phyloP scores from a whole-genome alignment of 2,888 invertebrate genomes.

The Blastobasis lacticolella region DNA sequence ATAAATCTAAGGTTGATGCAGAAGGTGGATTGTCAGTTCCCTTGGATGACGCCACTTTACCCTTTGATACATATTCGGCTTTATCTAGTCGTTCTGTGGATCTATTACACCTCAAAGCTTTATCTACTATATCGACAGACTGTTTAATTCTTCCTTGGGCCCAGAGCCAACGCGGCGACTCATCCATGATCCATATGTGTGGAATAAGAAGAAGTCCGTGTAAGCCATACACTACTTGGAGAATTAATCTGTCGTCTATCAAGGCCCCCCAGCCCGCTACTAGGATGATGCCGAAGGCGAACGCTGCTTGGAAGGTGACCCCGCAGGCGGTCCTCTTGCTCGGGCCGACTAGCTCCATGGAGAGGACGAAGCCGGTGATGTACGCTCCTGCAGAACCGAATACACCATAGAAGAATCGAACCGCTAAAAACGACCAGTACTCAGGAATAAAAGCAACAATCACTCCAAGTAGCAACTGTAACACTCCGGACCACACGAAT shows the following conservation, averaged over 20 bases:
- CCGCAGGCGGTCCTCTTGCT: constrained; percentile 87
- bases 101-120: constrained; percentile 83
- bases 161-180: constrained; percentile 93
- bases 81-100: constrained; percentile 77
- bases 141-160: constrained; percentile 83
- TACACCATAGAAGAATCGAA: constrained; percentile 83
- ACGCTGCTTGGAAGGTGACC: constrained; percentile 84
- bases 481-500: constrained; percentile 84
- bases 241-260: constrained; percentile 79
- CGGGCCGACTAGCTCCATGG: constrained; percentile 89
- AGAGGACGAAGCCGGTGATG: constrained; percentile 79
- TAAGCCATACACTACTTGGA: constrained; percentile 87
- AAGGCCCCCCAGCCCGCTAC: constrained; percentile 89
- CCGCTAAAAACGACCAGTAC: constrained; percentile 80
- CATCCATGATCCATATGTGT: constrained; percentile 92
- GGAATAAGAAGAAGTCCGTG: constrained; percentile 82
- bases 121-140: constrained; percentile 82
- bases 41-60: constrained; percentile 61
- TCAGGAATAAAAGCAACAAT: constrained; percentile 86
- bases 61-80: constrained; percentile 78
- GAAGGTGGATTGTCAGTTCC: constrained; percentile 46
- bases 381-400: constrained; percentile 89
- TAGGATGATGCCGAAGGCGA: constrained; percentile 86
- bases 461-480: constrained; percentile 82
- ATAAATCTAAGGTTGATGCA: constrained; percentile 81